phyloP scores from a whole-genome alignment of 1,140 invertebrate species.

The Drosophila virilis region DNA sequence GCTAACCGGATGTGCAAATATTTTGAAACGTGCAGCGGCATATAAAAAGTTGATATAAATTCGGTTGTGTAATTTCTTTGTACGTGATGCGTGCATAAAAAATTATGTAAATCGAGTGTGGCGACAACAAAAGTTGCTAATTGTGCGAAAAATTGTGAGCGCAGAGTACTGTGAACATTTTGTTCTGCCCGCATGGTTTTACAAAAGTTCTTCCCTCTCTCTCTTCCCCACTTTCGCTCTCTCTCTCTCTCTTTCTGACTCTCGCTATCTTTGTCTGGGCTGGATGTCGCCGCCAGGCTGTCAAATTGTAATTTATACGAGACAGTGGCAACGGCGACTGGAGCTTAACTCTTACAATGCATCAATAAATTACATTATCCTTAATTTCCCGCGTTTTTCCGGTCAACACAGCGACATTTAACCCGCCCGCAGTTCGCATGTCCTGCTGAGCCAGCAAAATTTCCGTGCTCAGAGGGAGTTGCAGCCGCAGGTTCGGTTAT shows the following conservation, averaged over 20 bases:
- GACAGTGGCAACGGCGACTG: constrained; percentile 49
- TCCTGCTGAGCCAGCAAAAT: constrained; percentile 65
- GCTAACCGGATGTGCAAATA: constrained; percentile 26
- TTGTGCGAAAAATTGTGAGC: constrained; percentile 60
- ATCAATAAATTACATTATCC: constrained; percentile 81
- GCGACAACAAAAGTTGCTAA: constrained; percentile 54
- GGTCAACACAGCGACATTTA: constrained; percentile 74
- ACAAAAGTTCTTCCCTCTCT: not conserved
- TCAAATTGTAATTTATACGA: constrained; percentile 79
- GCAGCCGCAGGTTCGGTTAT: not conserved
- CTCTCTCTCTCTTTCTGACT: not conserved
- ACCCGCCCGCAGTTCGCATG: constrained; percentile 63
- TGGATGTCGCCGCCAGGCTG: constrained; percentile 33
- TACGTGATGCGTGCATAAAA: constrained; percentile 25
- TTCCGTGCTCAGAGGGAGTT: constrained; percentile 1
- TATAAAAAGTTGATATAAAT: constrained; percentile 34
- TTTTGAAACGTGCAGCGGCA: constrained; percentile 38
- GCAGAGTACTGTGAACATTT: constrained; percentile 47
- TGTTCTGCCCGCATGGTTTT: constrained; percentile 45
- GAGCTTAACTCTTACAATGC: constrained; percentile 79
- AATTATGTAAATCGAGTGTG: constrained; percentile 52
- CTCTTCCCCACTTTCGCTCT: constrained; percentile 5
- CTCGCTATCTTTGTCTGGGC: constrained; percentile 3
- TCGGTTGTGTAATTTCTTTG: constrained; percentile 13
- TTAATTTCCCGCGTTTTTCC: constrained; percentile 79